Evolutionary conservation across 2,797 vertebrate species (phyloP).

Genomic region (Semaprochilodus insignis): DNA sequence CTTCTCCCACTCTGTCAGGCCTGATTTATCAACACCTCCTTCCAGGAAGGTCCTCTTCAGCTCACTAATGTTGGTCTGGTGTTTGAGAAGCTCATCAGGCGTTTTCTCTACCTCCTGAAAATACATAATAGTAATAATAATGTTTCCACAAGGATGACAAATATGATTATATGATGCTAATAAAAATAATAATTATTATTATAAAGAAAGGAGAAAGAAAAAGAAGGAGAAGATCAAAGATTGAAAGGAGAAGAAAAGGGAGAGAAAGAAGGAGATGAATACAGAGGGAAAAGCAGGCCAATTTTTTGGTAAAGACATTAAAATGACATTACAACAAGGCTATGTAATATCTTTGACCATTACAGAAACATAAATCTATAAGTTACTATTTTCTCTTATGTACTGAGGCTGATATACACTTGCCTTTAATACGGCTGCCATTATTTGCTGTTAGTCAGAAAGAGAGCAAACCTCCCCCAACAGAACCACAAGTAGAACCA

Average conservation of each 20-base stretch:
- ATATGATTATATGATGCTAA: not conserved
- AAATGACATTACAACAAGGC: too few relatives aligned
- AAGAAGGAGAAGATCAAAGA: not conserved
- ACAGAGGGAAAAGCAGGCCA: not conserved
- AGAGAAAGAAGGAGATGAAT: not conserved
- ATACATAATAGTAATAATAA: not conserved
- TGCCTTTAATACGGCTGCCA: not conserved
- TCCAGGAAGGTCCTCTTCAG: slow-evolving; percentile 93
- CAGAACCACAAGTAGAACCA: not conserved
- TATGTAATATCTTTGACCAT: not conserved
- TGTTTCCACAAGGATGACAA: too few relatives aligned
- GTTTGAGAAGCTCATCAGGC: slow-evolving; percentile 88
- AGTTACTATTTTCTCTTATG: not conserved
- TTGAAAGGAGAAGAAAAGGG: not conserved
- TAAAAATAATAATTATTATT: not conserved
- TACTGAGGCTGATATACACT: not conserved
- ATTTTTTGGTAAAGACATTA: not conserved
- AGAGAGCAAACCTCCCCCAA: not conserved
- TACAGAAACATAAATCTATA: not conserved
- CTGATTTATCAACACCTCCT: slow-evolving; percentile 74
- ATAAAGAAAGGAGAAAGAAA: not conserved
- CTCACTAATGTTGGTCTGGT: slow-evolving; percentile 90
- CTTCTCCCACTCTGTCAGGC: slow-evolving; percentile 92
- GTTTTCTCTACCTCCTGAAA: slow-evolving; percentile 82
- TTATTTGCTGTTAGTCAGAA: not conserved